Conservation (phyloP, 2,888 invertebrate genomes). For the Platycnemis pennipes region DNA sequence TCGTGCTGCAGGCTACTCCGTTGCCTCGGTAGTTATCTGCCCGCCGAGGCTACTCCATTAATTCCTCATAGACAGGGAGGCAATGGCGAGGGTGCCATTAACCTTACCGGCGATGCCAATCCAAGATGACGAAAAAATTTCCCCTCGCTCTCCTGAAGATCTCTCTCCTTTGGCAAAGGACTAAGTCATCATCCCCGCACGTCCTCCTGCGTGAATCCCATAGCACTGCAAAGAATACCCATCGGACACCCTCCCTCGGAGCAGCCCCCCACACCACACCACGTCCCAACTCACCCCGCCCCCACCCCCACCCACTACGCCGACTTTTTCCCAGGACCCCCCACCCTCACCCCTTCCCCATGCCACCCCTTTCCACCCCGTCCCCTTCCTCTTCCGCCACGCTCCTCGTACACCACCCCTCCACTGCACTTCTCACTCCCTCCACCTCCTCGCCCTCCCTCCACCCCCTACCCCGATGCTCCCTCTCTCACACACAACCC, state of each 20-base stretch:
- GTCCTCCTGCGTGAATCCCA: constrained; percentile 58
- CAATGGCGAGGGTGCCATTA: constrained; percentile 44
- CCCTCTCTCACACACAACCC: too few relatives aligned
- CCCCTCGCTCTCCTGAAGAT: constrained; percentile 9
- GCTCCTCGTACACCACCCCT: neutral
- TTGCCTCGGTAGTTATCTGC: neutral
- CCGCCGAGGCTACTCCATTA: neutral
- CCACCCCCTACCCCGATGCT: neutral
- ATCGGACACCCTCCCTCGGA: neutral
- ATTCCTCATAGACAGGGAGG: constrained; percentile 20
- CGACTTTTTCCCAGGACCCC: neutral
- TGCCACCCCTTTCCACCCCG: neutral
- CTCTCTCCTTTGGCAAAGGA: constrained; percentile 50
- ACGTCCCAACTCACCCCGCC: neutral
- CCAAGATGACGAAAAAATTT: constrained; percentile 25
- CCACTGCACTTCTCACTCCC: neutral
- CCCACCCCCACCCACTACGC: neutral
- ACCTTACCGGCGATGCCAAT: constrained; percentile 33
- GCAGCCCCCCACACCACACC: neutral
- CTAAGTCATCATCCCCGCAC: constrained; percentile 57
- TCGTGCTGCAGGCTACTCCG: neutral
- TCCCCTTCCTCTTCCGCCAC: neutral
- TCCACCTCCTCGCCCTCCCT: neutral
- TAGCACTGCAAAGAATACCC: constrained; percentile 43
- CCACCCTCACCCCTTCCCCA: neutral